A percentile compares a stretch with the other conserved stretches of the same genome.
These are phyloP conservation scores for Notarius lentiginosus DNA, from an alignment of 2,113 vertebrate genomes.

Conservation along the genomic window DNA sequence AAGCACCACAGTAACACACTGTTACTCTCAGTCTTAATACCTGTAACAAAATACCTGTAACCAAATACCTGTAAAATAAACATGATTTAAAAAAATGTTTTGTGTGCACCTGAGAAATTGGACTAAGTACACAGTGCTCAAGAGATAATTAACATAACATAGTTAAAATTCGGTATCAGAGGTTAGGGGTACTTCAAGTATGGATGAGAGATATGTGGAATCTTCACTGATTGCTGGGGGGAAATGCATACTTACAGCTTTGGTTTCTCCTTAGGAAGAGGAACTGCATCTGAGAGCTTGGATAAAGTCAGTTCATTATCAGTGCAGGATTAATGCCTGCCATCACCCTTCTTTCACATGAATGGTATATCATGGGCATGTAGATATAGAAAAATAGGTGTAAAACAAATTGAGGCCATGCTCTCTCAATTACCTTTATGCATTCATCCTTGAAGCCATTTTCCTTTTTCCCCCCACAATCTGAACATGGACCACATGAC, in stretches of 20 bases:
- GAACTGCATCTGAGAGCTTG: constrained; percentile 4
- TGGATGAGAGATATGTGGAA: neutral
- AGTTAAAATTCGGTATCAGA: neutral
- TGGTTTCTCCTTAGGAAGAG: constrained; percentile 9
- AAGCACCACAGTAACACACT: neutral
- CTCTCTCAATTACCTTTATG: neutral
- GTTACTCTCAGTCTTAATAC: neutral
- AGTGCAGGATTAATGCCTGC: constrained; percentile 12
- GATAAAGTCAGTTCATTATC: constrained; percentile 22
- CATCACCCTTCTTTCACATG: neutral
- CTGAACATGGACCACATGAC: constrained; percentile 2
- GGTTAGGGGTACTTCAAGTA: neutral
- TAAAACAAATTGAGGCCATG: constrained; percentile 4
- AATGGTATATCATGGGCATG: neutral
- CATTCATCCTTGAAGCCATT: neutral
- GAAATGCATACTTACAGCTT: constrained; percentile 2
- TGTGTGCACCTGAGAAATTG: neutral
- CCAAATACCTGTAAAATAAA: neutral
- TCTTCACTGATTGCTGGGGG: neutral
- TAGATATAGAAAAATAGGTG: constrained; percentile 1
- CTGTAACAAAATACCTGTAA: neutral
- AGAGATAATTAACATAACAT: neutral
- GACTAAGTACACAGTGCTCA: neutral
- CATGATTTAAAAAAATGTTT: neutral
- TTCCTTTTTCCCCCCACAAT: neutral